Conservation (phyloP, 2,888 invertebrate species). For the Agrenia bidenticulata region DNA sequence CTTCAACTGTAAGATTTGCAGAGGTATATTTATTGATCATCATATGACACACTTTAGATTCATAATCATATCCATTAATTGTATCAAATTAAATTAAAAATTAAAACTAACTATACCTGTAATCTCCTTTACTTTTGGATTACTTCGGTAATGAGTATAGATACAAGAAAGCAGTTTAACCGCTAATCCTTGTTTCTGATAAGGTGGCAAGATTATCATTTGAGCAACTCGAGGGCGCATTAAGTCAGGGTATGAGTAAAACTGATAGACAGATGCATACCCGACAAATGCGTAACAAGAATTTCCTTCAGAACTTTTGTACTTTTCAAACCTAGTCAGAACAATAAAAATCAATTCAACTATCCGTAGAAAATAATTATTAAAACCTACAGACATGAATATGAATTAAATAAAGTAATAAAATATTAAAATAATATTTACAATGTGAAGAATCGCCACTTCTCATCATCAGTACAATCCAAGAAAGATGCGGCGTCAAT, state of each 20-base stretch:
- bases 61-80: constrained; percentile 51
- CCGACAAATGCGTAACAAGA: constrained; percentile 75
- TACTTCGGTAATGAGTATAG: constrained; percentile 62
- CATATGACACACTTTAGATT: no score
- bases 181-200: constrained; percentile 81
- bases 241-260: constrained; percentile 87
- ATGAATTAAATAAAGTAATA: not conserved
- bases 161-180: constrained; percentile 70
- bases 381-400: not conserved
- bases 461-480: constrained; percentile 79
- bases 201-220: constrained; percentile 88
- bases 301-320: constrained; percentile 56
- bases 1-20: constrained; percentile 88
- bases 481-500: constrained; percentile 95
- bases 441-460: constrained; percentile 78
- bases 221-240: constrained; percentile 89
- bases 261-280: constrained; percentile 89
- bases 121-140: constrained; percentile 66
- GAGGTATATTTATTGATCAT: no score
- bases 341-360: constrained; percentile 13
- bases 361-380: not conserved
- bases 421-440: constrained; percentile 26
- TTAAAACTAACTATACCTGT: constrained; percentile 62
- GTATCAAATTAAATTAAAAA: constrained; percentile 10
- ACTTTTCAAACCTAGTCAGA: constrained; percentile 59